Evolutionary conservation across 2,113 vertebrate species (phyloP).

Genomic region (Plecturocebus donacophilus): DNA sequence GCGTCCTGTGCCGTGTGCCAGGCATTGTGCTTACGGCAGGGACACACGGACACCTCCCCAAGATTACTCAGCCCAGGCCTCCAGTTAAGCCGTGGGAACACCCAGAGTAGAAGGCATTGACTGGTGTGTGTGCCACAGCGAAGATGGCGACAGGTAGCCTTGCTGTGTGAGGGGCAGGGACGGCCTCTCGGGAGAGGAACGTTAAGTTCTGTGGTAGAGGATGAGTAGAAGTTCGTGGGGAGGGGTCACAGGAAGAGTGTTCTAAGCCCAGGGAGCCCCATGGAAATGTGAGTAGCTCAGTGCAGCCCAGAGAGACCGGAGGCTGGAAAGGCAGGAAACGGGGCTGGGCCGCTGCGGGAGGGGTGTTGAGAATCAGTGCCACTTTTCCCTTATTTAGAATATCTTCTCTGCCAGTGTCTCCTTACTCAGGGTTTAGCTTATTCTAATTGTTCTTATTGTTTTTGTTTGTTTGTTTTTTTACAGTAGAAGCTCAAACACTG

Average conservation of each 20-base stretch:
- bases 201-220: too few species aligned
- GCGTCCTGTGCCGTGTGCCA: rapidly evolving
- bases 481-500: too few species aligned
- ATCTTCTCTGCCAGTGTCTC: background rate
- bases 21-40: background rate
- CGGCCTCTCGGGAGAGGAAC: background rate
- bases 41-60: too few species aligned
- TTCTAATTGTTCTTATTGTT: background rate
- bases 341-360: background rate
- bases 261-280: background rate
- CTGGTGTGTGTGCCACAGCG: rapidly evolving
- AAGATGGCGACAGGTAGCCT: background rate
- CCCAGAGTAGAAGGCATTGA: background rate
- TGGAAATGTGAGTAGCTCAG: background rate
- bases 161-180: background rate
- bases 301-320: too few species aligned
- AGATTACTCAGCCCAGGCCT: background rate
- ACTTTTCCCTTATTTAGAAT: background rate
- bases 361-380: background rate
- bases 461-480: too few species aligned
- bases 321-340: background rate
- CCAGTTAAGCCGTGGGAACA: background rate
- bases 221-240: background rate
- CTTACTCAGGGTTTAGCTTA: background rate
- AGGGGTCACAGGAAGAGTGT: background rate